Evolutionary conservation across 2,113 vertebrate genomes (phyloP).

Genomic region (Zingel zingel): DNA sequence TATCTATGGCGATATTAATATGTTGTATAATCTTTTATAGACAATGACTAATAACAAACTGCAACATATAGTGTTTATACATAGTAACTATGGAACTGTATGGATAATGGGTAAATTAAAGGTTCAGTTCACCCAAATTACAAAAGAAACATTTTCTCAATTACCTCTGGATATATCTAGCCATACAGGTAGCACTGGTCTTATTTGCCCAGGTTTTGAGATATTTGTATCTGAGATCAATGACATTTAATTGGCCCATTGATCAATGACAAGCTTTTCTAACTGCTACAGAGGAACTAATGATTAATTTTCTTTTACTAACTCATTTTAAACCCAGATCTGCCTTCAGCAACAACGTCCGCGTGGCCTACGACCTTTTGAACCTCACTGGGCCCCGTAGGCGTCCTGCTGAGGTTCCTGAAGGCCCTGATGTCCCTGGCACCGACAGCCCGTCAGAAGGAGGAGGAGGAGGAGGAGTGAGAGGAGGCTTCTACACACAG

Average conservation of each 20-base stretch:
- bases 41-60: not conserved
- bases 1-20: not conserved
- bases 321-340: slow-evolving; percentile 58
- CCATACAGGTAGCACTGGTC: not conserved
- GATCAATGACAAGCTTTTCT: not conserved
- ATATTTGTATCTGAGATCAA: not conserved
- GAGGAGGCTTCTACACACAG: slow-evolving; percentile 90
- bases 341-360: slow-evolving; percentile 82
- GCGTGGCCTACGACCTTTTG: slow-evolving; percentile 88
- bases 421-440: slow-evolving; percentile 42
- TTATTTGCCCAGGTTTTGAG: not conserved
- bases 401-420: slow-evolving; percentile 21
- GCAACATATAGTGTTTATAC: not conserved
- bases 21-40: not conserved
- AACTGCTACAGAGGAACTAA: not conserved
- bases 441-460: slow-evolving; percentile 47
- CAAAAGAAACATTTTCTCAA: no score
- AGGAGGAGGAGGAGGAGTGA: slow-evolving; percentile 86
- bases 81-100: not conserved
- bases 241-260: not conserved
- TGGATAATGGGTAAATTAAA: no score
- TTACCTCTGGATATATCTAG: not conserved
- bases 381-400: slow-evolving; percentile 61
- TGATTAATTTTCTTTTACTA: not conserved
- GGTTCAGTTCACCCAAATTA: no score